Conservation (phyloP, 2,797 vertebrate species). For the Lepus oiostolus region DNA sequence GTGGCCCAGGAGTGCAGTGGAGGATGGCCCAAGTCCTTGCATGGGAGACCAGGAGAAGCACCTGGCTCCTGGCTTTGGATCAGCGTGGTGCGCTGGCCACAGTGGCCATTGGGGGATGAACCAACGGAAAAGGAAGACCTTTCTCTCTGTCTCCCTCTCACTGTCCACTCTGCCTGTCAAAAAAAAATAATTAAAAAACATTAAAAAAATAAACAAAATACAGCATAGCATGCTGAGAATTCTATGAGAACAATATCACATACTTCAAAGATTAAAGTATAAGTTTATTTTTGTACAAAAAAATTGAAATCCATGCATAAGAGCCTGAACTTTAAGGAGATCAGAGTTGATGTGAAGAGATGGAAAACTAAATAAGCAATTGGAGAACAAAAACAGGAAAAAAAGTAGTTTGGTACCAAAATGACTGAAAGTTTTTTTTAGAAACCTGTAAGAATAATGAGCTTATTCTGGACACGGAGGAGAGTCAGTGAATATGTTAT, state of each 20-base stretch:
- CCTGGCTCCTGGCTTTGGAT: too few relatives aligned
- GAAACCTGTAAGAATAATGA: background rate
- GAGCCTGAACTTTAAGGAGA: slow-evolving; percentile 2
- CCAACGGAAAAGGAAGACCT: too few relatives aligned
- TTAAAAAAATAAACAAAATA: background rate
- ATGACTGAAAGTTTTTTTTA: background rate
- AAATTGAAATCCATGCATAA: background rate
- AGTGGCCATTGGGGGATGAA: too few relatives aligned
- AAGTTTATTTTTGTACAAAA: too few relatives aligned
- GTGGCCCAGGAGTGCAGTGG: too few relatives aligned
- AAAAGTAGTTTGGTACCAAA: slow-evolving; percentile 29
- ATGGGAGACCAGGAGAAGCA: too few relatives aligned
- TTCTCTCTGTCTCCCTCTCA: too few relatives aligned
- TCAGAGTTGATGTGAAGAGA: background rate
- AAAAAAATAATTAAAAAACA: too few relatives aligned
- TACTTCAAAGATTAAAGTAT: too few relatives aligned
- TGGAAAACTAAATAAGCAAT: background rate
- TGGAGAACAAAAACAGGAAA: slow-evolving; percentile 3
- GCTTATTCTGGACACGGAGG: slow-evolving; percentile 27
- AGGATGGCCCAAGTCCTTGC: too few relatives aligned
- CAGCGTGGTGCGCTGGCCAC: too few relatives aligned
- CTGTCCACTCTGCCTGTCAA: too few relatives aligned
- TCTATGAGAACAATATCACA: background rate
- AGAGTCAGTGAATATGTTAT: slow-evolving; percentile 52
- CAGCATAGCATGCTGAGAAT: background rate